phyloP scores from a whole-genome alignment of 2,888 invertebrate genomes.

The Euphydryas editha region DNA sequence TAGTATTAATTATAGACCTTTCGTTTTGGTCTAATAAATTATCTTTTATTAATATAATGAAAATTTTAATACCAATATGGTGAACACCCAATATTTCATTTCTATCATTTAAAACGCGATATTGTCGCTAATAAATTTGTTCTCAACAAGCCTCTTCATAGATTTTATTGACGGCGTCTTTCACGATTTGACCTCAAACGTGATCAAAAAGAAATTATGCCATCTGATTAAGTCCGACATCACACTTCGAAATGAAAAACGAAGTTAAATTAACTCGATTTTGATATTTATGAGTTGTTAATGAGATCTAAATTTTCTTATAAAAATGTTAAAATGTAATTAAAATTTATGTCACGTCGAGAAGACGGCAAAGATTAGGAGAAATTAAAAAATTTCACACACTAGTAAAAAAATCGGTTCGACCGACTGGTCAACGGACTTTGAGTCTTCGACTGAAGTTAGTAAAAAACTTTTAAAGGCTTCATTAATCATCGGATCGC shows the following conservation, averaged over 20 bases:
- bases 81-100: slow-evolving; percentile 63
- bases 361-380: background rate
- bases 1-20: background rate
- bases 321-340: background rate
- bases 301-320: background rate
- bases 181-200: slow-evolving; percentile 47
- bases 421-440: too few relatives aligned
- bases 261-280: slow-evolving; percentile 7
- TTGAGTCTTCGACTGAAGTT: background rate
- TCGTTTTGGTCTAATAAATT: slow-evolving; percentile 27
- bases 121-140: slow-evolving; percentile 51
- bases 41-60: too few relatives aligned
- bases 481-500: background rate
- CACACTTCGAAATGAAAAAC: slow-evolving; percentile 30
- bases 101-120: slow-evolving; percentile 49
- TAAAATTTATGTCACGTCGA: background rate
- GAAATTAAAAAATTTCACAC: background rate
- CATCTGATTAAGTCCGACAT: slow-evolving; percentile 39
- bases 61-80: slow-evolving; percentile 50
- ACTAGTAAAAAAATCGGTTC: background rate
- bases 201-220: slow-evolving; percentile 45
- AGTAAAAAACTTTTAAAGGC: background rate
- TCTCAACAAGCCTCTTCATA: slow-evolving; percentile 47
- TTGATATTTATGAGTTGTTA: slow-evolving; percentile 8
- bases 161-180: slow-evolving; percentile 45